phyloP scores from a whole-genome alignment of 2,888 invertebrate genomes.

The Gibbula magus region DNA sequence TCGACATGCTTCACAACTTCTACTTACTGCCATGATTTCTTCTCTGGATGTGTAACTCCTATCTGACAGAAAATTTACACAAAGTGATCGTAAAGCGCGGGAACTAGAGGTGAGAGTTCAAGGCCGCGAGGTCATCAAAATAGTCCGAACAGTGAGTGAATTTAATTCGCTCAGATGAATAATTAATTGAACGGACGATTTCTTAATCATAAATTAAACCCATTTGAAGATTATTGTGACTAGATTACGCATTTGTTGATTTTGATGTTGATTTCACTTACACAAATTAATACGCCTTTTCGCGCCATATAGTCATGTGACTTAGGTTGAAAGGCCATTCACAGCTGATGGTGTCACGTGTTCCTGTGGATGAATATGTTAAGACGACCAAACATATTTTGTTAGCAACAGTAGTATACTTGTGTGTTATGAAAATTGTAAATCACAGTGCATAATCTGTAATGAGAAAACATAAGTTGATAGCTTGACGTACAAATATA shows the following conservation, averaged over 20 bases:
- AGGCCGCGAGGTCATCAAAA: constrained; percentile 14
- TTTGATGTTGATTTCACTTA: not conserved
- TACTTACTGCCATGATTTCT: constrained; percentile 17
- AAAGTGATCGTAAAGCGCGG: constrained; percentile 55
- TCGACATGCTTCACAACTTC: not conserved
- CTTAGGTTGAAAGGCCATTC: not conserved
- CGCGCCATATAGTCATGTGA: constrained; percentile 25
- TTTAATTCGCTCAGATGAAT: not conserved
- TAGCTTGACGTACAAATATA: too few relatives aligned
- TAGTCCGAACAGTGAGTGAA: not conserved
- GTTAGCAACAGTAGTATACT: too few relatives aligned
- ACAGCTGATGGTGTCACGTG: not conserved
- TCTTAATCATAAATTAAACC: too few relatives aligned
- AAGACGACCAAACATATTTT: too few relatives aligned
- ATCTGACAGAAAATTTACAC: constrained; percentile 7
- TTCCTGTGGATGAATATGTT: too few relatives aligned
- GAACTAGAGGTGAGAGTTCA: constrained; percentile 45
- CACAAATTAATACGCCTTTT: constrained; percentile 25
- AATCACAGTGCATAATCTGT: too few relatives aligned
- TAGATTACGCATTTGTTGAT: too few relatives aligned
- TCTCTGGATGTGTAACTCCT: not conserved
- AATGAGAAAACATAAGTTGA: too few relatives aligned
- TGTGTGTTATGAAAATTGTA: too few relatives aligned
- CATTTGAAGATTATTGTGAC: too few relatives aligned
- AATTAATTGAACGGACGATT: too few relatives aligned